Evolutionary conservation across 2,888 invertebrate genomes (phyloP), one percentile per base, ranked within the genome.

Genomic region (Ormia ochracea): DNA sequence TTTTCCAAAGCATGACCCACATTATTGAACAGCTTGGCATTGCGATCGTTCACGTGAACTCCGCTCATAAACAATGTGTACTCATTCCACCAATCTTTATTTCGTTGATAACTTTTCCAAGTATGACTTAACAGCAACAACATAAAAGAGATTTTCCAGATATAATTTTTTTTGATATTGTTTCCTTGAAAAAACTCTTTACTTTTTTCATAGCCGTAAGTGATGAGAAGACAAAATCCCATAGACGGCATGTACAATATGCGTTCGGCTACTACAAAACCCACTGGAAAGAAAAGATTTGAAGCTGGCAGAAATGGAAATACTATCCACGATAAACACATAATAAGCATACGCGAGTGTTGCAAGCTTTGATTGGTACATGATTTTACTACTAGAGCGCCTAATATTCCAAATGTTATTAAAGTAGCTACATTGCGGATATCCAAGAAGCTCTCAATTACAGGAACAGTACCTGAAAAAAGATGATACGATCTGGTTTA

Each of bases 11-110:
- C 97, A 90, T 98, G 98, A 0, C 98, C 98, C 2, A 98, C 98
- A 90, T 98, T 98, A 90, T 98, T 98, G 91, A 96, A 98, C 23
- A 98, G 91, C 90, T 98, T 98, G 23, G 98, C 98, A 90, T 98
- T 98, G 82, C 94, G 93, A 83, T 94, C 94, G 88, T 96, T 98
- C 3, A 87, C 92, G 89, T 91, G 92, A 66, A 98, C 91, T 12
- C 98, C 98, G 3, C 98, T 96, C 92, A 96, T 96, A 90, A 98
- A 98, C 86, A 98, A 94, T 21, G 95, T 93, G 88, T 98, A 97
- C 90, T 98, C 98, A 83, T 94, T 94, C 89, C 94, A 93, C 97
- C 97, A 98, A 90, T 98, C 98, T 91, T 94, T 94, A 90, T 98
- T 98, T 82, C 98, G 93, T 59, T 93, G 90, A 86, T 95, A 94